phyloP scores from a whole-genome alignment of 2,888 invertebrate species.

The Melikaiella ostensackeni region DNA sequence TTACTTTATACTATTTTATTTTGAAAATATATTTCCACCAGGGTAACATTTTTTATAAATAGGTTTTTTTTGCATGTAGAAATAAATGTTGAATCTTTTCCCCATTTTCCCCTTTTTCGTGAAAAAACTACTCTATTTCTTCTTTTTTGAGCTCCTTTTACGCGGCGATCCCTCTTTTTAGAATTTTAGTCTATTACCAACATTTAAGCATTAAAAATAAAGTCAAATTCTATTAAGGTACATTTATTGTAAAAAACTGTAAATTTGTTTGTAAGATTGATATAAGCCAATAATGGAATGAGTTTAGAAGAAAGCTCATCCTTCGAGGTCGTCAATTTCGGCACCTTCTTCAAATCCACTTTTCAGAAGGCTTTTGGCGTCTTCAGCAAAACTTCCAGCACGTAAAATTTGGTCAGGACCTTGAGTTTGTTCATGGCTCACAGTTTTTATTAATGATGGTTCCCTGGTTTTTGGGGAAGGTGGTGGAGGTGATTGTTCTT shows the following conservation, averaged over 20 bases:
- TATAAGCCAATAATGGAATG: neutral
- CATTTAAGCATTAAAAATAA: no score
- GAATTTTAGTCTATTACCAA: no score
- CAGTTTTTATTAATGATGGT: neutral
- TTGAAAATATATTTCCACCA: no score
- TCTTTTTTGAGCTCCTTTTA: no score
- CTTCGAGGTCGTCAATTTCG: neutral
- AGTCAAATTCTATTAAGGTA: neutral
- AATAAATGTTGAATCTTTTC: no score
- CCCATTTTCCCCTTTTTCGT: no score
- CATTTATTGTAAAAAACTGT: neutral
- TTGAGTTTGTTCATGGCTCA: neutral
- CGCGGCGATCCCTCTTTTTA: no score
- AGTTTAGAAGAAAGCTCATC: neutral
- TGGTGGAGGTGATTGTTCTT: constrained; percentile 16
- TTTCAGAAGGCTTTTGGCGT: neutral
- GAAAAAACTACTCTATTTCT: no score
- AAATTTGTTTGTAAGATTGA: neutral
- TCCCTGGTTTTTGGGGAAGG: constrained; percentile 17
- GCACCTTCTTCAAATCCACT: neutral
- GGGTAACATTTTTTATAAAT: no score
- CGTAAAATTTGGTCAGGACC: neutral
- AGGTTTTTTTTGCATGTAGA: no score
- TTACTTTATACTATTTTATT: no score
- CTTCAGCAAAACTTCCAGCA: neutral